Percentiles rank a stretch among this genome's conserved stretches.
Evolutionary conservation across 2,888 invertebrate species (phyloP).

Genomic region (Dicyrtoma fusca): DNA sequence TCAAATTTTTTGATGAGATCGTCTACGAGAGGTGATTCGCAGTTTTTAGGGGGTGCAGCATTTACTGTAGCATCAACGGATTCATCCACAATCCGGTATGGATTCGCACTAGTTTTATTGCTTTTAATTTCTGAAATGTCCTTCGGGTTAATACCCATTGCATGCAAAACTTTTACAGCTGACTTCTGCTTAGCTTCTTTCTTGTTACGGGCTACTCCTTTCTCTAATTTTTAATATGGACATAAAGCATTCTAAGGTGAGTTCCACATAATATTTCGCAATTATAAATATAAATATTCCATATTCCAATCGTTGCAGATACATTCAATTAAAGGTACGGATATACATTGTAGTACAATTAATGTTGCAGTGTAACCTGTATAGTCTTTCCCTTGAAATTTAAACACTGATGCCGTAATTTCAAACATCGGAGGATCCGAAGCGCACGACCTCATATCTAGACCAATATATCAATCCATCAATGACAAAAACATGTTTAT

Average conservation of each 20-base stretch:
- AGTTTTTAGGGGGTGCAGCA: no score
- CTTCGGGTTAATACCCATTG: slow-evolving; percentile 38
- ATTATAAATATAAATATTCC: no score
- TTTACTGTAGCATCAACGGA: no score
- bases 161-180: slow-evolving; percentile 33
- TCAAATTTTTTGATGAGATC: no score
- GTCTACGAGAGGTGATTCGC: no score
- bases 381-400: background rate
- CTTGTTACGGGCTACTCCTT: slow-evolving; percentile 37
- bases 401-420: slow-evolving; percentile 11
- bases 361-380: no score
- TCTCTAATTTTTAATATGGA: slow-evolving; percentile 4
- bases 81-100: background rate
- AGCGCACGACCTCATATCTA: background rate
- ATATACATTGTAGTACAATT: no score
- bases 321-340: no score
- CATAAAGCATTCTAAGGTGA: no score
- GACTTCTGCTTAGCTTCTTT: slow-evolving; percentile 45
- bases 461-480: no score
- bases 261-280: no score
- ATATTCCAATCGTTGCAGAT: no score
- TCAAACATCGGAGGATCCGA: slow-evolving; percentile 18
- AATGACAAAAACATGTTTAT: background rate
- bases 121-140: slow-evolving; percentile 28
- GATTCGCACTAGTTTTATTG: background rate